Conservation (phyloP, 2,113 vertebrate genomes). For the Numida meleagris region DNA sequence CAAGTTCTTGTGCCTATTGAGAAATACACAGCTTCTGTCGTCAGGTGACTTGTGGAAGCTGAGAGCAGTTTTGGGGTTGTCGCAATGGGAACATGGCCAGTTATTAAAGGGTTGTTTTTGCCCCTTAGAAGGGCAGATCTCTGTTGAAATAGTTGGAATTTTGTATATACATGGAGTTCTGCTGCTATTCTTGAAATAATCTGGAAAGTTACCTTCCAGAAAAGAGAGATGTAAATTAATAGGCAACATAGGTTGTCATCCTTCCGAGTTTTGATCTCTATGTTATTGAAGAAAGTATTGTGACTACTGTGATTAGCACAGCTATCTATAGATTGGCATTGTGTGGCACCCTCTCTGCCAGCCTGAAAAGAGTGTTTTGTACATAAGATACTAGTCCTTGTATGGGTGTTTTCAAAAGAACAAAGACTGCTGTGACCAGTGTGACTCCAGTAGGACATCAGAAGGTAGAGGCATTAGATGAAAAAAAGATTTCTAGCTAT, state of each 20-base stretch:
- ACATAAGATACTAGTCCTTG: background rate
- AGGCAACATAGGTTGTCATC: background rate
- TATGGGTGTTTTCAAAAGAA: background rate
- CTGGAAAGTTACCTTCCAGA: background rate
- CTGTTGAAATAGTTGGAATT: background rate
- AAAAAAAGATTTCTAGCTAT: background rate
- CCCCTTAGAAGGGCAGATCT: fast-evolving
- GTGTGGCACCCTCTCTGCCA: background rate
- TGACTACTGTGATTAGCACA: background rate
- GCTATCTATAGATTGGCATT: background rate
- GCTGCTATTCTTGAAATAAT: background rate
- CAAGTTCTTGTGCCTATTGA: background rate
- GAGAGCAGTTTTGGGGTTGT: background rate
- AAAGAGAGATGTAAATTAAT: background rate
- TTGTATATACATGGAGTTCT: background rate
- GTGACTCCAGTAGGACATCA: background rate
- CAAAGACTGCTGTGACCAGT: background rate
- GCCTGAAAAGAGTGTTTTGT: background rate
- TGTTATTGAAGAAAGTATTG: background rate
- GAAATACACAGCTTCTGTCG: background rate
- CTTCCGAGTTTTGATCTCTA: background rate
- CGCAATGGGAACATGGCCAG: background rate
- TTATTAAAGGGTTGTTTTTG: background rate
- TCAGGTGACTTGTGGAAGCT: background rate
- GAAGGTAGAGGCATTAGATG: background rate